Evolutionary conservation across 2,797 vertebrate species (phyloP).

Genomic region (Artibeus lituratus): DNA sequence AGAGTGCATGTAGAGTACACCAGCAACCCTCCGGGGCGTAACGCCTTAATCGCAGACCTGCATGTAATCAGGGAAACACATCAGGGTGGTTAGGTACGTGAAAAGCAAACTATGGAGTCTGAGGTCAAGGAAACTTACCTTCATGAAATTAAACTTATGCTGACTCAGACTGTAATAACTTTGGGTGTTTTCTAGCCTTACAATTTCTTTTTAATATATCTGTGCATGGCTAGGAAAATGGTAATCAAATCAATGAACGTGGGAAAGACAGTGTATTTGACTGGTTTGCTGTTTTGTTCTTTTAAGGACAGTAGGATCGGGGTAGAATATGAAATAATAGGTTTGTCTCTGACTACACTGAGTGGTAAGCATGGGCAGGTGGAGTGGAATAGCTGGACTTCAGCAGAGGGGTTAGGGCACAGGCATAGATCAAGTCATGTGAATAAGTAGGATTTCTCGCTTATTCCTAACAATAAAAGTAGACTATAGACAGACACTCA

Average conservation of each 20-base stretch:
- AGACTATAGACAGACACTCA: neutral
- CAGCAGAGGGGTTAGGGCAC: neutral
- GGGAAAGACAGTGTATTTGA: neutral
- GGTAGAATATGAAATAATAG: neutral
- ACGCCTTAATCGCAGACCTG: conserved; percentile 91
- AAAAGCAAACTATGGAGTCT: neutral
- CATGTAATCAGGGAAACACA: conserved; percentile 34
- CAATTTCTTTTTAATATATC: neutral
- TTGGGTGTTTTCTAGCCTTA: neutral
- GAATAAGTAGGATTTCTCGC: neutral
- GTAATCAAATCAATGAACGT: neutral
- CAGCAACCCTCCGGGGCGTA: conserved; percentile 91
- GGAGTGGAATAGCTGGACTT: neutral
- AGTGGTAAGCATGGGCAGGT: neutral
- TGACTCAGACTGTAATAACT: neutral
- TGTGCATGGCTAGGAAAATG: neutral
- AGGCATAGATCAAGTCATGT: neutral
- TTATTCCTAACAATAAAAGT: neutral
- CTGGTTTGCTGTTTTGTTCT: neutral
- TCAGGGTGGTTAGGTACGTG: neutral
- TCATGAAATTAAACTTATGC: neutral
- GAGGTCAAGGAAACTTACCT: neutral
- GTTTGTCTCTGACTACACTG: neutral
- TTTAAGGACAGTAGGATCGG: neutral
- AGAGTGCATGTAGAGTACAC: conserved; percentile 98